Evolutionary conservation across 2,888 invertebrate species (phyloP), one percentile per base, ranked within the genome.

Genomic region (Chrysolina americana): DNA sequence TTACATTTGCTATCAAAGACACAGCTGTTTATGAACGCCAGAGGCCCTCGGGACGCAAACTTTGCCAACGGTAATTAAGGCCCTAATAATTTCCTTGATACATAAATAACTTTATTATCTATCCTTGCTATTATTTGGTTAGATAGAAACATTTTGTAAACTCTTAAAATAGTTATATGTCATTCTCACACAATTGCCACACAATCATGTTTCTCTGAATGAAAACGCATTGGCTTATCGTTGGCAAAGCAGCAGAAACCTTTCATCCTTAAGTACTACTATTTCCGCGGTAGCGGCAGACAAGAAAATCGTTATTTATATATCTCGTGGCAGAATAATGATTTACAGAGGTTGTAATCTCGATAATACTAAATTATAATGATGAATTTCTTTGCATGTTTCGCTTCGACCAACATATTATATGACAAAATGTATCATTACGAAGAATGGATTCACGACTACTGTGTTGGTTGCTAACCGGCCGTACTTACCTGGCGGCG

Each of bases 301-400:
- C 74, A 75, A 76, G 76, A 76, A 72, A 74, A 78, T 76, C 75
- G 74, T 78, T 74, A 76, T 76, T 77, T 74, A 78, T 75, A 78
- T 73, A 72, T 74, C 73, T 77, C 71, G 65, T 77, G 77, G 76
- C 77, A 76, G 68, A 59, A 65, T 71, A 65, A 76, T 72, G 76
- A 78, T 79, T 79, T 79, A 79, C 74, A 69, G 70, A 76, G 71
- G 70, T 73, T 70, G 68, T 65, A 68, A 79, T 79, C 79, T 75
- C 65, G 79, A 80, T 80, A 80, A 78, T 76, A 75, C 73, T 78
- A 80, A 80, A 79, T 79, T 80, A 80, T 78, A 80, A 77, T 76
- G 71, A 72, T 75, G 75, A 66, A 78, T 77, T 78, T 78, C 75
- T 76, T 79, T 73, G 80, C 80, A 77, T 79, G 79, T 71, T 69